Evolutionary conservation across 1,140 invertebrate genomes (phyloP), one percentile per base, ranked within the genome.

Genomic region (Andricus grossulariae): DNA sequence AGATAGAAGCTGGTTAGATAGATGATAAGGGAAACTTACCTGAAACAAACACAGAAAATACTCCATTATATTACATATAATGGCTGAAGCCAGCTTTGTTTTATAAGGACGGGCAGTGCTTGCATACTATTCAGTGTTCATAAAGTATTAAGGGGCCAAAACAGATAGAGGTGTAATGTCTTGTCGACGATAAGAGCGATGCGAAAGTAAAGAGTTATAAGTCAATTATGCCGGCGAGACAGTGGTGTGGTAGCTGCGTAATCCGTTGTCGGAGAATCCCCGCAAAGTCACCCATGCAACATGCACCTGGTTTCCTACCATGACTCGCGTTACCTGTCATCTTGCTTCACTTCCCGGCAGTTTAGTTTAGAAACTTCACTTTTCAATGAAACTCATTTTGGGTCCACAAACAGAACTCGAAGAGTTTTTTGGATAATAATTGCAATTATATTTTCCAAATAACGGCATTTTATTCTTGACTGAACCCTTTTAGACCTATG

Each of bases 191-290:
- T 66, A 66, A 66, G 72, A 72, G 70, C 52, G 52, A 51, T 21
- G 77, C 45, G 32, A 79, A 77, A 76, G 52, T 72, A 81, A 76
- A 80, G 77, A 77, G 74, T 84, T 80, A 73, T 85, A 86, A 86
- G 79, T 83, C 76, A 83, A 85, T 85, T 84, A 84, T 78, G 81
- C 80, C 71, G 55, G 49, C 76, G 66, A 51, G 71, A 71, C 50
- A 16, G 15, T 25, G 11, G 21, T 32, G 25, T 66, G 25, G 60
- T 32, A 25, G 32, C 78, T 73, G 60, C 66, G 72, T 85, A 86
- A 86, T 85, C 77, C 81, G 45, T 72, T 57, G 72, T 76, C 74
- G 79, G 74, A 75, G 77, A 86, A 86, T 80, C 80, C 83, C 77
- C 71, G 66, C 81, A 85, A 84, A 75, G 60, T 66, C 25, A 66